A percentile compares a stretch with the other conserved stretches of the same genome.
Evolutionary conservation across 2,113 vertebrate genomes (phyloP).

Genomic region (Onychostoma macrolepis): DNA sequence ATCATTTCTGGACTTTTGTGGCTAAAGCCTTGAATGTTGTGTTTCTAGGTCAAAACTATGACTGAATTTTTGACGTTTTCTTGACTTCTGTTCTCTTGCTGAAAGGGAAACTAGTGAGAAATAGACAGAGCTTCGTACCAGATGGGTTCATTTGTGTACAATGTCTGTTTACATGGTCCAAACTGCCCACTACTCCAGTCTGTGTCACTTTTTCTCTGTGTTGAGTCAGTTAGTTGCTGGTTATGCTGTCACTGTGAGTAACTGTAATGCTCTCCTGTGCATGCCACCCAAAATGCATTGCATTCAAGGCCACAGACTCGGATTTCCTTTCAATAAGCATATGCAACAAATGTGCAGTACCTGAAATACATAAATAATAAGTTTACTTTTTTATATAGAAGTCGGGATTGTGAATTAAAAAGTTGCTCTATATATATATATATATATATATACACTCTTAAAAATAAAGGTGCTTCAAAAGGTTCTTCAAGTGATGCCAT

Average conservation of each 20-base stretch:
- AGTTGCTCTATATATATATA: too few species aligned
- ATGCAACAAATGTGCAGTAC: background rate
- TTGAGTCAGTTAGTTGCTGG: background rate
- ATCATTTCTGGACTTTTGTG: background rate
- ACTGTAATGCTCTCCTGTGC: background rate
- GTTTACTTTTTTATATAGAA: too few species aligned
- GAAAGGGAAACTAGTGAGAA: background rate
- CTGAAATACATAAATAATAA: background rate
- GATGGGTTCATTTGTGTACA: constrained; percentile 9
- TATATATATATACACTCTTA: too few species aligned
- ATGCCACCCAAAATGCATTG: background rate
- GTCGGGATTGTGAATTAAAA: too few species aligned
- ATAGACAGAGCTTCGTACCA: background rate
- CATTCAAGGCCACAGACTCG: background rate
- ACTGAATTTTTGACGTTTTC: background rate
- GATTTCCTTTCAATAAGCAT: background rate
- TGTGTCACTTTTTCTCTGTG: constrained; percentile 22
- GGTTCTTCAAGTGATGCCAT: too few species aligned
- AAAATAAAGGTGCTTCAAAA: too few species aligned
- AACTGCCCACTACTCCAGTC: constrained; percentile 9
- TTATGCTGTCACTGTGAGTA: background rate
- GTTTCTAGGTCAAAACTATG: background rate
- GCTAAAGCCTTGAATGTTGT: background rate
- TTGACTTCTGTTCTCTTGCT: background rate
- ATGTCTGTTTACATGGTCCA: constrained; percentile 27